Percentiles rank a stretch among this genome's conserved stretches.
Conservation (phyloP, 2,888 invertebrate genomes). For the Cyaniris semiargus region DNA sequence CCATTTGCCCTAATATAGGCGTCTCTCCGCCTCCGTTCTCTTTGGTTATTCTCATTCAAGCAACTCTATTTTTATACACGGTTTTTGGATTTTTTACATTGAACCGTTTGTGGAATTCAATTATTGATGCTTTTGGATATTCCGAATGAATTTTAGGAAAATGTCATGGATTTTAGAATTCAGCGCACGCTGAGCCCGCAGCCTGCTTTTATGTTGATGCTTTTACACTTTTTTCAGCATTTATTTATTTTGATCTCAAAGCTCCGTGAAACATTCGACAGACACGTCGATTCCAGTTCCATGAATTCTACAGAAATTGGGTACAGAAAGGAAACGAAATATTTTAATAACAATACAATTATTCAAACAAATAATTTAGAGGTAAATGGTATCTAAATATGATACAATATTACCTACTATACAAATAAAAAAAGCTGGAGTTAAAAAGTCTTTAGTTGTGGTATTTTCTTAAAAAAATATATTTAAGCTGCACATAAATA, state of each 20-base stretch:
- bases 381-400: too few relatives aligned
- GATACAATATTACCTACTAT: too few relatives aligned
- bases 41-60: too few relatives aligned
- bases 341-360: background rate
- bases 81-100: background rate
- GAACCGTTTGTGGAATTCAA: background rate
- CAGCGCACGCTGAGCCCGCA: background rate
- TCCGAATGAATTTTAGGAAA: background rate
- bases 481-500: too few relatives aligned
- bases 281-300: background rate
- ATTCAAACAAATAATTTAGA: background rate
- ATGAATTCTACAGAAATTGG: background rate
- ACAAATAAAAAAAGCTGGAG: too few relatives aligned
- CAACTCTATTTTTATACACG: too few relatives aligned
- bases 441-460: too few relatives aligned
- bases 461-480: too few relatives aligned
- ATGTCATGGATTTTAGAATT: background rate
- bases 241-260: conserved; percentile 7
- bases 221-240: background rate
- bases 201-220: background rate
- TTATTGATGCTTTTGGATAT: background rate
- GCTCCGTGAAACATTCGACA: background rate
- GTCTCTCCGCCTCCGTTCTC: too few relatives aligned
- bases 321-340: background rate
- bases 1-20: too few relatives aligned